phyloP scores from a whole-genome alignment of 2,113 vertebrate genomes.

The Todiramphus saurophagus region DNA sequence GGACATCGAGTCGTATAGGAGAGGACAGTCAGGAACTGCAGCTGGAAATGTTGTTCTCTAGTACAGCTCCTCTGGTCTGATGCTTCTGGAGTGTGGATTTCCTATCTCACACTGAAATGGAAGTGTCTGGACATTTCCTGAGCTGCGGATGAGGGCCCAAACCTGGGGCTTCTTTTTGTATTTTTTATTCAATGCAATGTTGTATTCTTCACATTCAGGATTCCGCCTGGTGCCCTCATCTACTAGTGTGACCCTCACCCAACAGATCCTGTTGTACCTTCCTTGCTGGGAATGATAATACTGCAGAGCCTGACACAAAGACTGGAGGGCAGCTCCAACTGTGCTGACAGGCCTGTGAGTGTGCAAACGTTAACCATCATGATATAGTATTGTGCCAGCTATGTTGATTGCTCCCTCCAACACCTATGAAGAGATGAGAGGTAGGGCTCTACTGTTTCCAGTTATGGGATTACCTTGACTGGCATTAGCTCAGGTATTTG shows the following conservation, averaged over 20 bases:
- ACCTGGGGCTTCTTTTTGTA: background rate
- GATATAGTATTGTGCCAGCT: background rate
- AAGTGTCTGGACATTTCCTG: background rate
- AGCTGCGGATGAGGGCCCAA: background rate
- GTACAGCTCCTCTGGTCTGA: background rate
- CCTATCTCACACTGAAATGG: fast-evolving
- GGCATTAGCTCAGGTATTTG: background rate
- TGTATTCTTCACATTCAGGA: background rate
- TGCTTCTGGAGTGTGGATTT: background rate
- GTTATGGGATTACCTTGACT: background rate
- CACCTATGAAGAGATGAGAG: background rate
- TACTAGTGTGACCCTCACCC: background rate
- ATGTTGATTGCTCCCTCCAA: background rate
- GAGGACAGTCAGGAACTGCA: background rate
- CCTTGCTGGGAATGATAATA: no score
- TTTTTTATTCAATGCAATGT: background rate
- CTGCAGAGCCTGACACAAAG: background rate
- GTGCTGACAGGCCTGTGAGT: background rate
- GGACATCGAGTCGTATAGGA: fast-evolving
- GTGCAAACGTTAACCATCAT: background rate
- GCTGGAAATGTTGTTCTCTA: background rate
- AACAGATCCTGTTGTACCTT: background rate
- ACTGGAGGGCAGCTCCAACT: background rate
- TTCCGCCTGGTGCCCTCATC: background rate
- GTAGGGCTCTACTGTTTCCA: background rate